A percentile compares a stretch with the other conserved stretches of the same genome.
Conservation (phyloP, 2,797 vertebrate species). For the Alectoris magna region DNA sequence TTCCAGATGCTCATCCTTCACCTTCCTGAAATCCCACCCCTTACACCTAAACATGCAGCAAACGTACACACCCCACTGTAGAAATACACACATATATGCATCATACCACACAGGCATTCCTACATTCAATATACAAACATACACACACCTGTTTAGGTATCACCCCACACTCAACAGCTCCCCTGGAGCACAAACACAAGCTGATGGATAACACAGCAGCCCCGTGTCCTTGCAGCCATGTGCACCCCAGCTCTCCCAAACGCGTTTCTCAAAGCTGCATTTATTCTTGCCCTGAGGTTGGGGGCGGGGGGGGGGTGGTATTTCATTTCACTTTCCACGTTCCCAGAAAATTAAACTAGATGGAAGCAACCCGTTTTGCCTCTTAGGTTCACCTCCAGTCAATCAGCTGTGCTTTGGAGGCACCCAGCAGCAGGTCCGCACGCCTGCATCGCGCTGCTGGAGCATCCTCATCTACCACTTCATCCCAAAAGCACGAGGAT, state of each 20-base stretch:
- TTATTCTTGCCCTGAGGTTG: not conserved
- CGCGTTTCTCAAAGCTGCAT: rapidly evolving
- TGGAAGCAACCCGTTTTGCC: conserved; percentile 31
- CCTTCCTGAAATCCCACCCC: not conserved
- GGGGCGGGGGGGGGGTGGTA: not conserved
- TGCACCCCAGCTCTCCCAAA: not conserved
- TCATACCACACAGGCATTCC: rapidly evolving
- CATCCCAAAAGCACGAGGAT: not conserved
- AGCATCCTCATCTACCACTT: too few species aligned
- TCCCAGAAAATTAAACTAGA: conserved; percentile 32
- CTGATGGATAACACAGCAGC: rapidly evolving
- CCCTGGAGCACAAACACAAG: not conserved
- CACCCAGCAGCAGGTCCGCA: not conserved
- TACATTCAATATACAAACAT: not conserved
- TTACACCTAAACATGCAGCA: not conserved
- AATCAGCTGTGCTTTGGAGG: conserved; percentile 48
- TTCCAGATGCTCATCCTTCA: not conserved
- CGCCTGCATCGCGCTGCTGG: not conserved
- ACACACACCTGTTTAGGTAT: rapidly evolving
- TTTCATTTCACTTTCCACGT: not conserved
- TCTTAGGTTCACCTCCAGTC: conserved; percentile 1
- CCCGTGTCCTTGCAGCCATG: not conserved
- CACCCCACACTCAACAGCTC: not conserved
- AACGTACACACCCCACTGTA: rapidly evolving
- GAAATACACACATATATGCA: rapidly evolving